phyloP scores from a whole-genome alignment of 2,113 vertebrate genomes.

The Himantopus leucocephalus region DNA sequence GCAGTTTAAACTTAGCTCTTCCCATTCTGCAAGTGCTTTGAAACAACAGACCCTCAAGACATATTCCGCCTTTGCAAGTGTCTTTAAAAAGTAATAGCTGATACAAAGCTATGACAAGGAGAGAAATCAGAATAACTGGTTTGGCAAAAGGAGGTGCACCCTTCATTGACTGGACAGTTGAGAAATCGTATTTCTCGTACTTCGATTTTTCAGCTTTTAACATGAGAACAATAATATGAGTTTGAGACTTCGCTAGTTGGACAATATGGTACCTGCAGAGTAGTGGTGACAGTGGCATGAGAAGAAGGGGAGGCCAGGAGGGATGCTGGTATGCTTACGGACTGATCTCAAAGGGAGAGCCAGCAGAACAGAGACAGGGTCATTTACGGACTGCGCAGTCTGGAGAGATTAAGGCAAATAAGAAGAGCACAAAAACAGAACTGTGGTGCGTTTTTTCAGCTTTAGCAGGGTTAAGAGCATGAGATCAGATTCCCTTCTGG shows the following conservation, averaged over 20 bases:
- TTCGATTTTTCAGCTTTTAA: background rate
- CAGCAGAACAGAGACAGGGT: fast-evolving
- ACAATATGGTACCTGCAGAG: background rate
- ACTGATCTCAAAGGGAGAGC: background rate
- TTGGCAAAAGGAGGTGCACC: background rate
- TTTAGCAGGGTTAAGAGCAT: background rate
- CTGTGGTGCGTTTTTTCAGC: background rate
- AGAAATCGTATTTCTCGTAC: background rate
- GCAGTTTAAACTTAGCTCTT: background rate
- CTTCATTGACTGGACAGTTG: background rate
- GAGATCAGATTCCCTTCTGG: background rate
- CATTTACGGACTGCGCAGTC: background rate
- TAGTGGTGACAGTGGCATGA: background rate
- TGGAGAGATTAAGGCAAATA: background rate
- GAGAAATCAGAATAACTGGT: fast-evolving
- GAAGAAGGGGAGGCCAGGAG: background rate
- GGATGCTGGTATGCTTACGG: background rate
- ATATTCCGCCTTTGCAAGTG: background rate
- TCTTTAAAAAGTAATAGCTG: background rate
- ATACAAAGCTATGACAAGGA: background rate
- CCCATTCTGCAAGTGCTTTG: background rate
- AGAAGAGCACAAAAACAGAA: background rate
- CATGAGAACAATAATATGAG: background rate
- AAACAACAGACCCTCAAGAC: background rate
- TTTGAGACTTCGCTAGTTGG: background rate